Conservation (phyloP, 2,888 invertebrate genomes). For the Acanthococcus lagerstroemiae region DNA sequence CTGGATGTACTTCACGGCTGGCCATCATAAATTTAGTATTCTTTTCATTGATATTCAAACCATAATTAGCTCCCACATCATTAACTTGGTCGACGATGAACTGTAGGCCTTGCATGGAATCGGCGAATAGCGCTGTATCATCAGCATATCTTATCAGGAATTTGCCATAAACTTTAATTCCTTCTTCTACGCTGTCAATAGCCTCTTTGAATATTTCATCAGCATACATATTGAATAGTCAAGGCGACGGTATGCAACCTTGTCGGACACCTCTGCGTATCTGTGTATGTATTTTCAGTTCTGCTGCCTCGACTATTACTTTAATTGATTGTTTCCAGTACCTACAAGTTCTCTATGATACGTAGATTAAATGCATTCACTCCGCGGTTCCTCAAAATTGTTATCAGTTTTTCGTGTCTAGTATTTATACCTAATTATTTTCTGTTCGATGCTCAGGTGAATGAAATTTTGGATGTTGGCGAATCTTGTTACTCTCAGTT, state of each 20-base stretch:
- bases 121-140: neutral
- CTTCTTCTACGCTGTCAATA: neutral
- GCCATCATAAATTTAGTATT: no score
- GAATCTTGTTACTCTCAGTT: conserved; percentile 37
- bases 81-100: no score
- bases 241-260: neutral
- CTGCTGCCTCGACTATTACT: no score
- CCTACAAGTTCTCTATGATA: no score
- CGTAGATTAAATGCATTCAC: no score
- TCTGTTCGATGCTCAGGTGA: conserved; percentile 31
- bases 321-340: neutral
- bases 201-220: neutral
- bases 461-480: conserved; percentile 36
- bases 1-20: no score
- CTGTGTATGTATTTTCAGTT: no score
- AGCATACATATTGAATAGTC: neutral
- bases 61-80: no score
- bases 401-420: neutral
- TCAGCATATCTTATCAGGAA: neutral
- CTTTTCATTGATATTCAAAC: no score
- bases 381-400: neutral
- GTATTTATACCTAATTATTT: neutral
- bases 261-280: neutral
- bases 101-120: no score
- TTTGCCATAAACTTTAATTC: neutral